Percentiles rank a stretch among this genome's conserved stretches.
Evolutionary conservation across 1,140 invertebrate species (phyloP).

Genomic region (Drosophila ogumai): DNA sequence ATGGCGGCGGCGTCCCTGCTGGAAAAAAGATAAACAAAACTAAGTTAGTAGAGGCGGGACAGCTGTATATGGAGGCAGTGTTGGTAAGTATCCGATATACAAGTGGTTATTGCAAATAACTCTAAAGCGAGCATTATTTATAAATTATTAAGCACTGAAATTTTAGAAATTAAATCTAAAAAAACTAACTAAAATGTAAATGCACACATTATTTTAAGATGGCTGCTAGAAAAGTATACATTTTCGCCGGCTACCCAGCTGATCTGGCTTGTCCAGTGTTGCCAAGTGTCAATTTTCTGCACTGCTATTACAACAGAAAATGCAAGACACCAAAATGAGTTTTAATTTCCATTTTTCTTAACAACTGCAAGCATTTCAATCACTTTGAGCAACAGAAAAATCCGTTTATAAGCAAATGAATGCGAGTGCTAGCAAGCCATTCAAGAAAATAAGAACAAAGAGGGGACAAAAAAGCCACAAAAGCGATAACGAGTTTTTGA

Average conservation of each 20-base stretch:
- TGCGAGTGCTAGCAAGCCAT: neutral
- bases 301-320: conserved; percentile 9
- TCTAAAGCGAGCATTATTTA: neutral
- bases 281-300: neutral
- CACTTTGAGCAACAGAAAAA: neutral
- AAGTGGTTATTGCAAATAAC: neutral
- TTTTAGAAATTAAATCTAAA: no score
- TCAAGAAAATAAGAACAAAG: neutral
- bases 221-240: neutral
- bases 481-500: conserved; percentile 16
- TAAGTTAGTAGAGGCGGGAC: conserved; percentile 1
- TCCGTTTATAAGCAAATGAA: neutral
- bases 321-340: neutral
- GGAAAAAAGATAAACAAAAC: conserved; percentile 9
- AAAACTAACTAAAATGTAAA: neutral
- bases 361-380: neutral
- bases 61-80: neutral
- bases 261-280: conserved; percentile 9
- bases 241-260: conserved; percentile 2
- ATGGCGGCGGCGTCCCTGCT: conserved; percentile 19
- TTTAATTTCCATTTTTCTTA: neutral
- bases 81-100: neutral
- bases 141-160: neutral
- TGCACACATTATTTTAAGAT: neutral
- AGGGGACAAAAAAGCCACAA: neutral